Percentiles rank a stretch among this genome's conserved stretches.
Conservation (phyloP, 2,888 invertebrate species). For the Amaurobius ferox region DNA sequence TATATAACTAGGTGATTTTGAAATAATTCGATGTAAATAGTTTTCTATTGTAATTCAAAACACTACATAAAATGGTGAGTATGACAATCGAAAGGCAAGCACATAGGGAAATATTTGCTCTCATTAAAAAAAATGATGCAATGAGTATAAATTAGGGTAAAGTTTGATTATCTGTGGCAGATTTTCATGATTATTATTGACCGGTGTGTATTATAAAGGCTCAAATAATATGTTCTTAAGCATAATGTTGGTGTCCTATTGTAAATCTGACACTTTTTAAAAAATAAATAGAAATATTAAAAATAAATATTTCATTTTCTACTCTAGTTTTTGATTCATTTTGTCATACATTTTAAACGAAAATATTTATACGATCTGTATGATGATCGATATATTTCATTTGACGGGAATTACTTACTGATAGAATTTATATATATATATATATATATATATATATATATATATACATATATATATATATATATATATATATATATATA, state of each 20-base stretch:
- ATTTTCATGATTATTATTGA: slow-evolving; percentile 7
- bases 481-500: no score
- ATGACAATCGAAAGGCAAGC: slow-evolving; percentile 58
- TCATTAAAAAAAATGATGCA: neutral
- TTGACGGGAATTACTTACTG: no score
- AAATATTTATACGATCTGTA: no score
- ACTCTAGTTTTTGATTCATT: neutral
- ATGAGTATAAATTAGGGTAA: neutral
- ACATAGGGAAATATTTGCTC: slow-evolving; percentile 35
- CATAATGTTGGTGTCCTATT: slow-evolving; percentile 70
- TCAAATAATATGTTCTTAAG: slow-evolving; percentile 69
- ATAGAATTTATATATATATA: no score
- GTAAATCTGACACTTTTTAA: slow-evolving; percentile 65
- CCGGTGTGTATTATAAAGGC: slow-evolving; percentile 45
- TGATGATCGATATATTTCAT: no score
- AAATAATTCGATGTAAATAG: slow-evolving; percentile 49
- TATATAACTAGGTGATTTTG: slow-evolving; percentile 32
- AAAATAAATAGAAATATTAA: slow-evolving; percentile 57
- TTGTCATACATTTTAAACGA: neutral
- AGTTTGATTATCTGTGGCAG: neutral
- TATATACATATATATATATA: no score
- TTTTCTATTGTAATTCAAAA: slow-evolving; percentile 35
- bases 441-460: no score
- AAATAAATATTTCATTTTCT: slow-evolving; percentile 66
- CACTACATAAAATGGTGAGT: slow-evolving; percentile 44